A percentile compares a stretch with the other conserved stretches of the same genome.
Conservation (phyloP, 2,113 vertebrate genomes). For the Megatriorchis doriae region DNA sequence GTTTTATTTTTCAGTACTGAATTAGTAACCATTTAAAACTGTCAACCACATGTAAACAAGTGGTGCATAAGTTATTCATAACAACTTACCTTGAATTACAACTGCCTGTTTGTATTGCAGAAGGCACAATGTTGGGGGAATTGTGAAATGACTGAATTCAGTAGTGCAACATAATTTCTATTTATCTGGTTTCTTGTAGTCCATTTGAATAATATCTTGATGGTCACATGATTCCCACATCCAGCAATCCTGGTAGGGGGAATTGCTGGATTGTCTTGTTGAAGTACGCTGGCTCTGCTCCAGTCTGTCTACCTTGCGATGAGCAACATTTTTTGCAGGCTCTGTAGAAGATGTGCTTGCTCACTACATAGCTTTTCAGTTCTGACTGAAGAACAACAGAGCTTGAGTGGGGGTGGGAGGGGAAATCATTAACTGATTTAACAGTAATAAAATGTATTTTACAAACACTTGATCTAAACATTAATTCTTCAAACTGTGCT, state of each 20-base stretch:
- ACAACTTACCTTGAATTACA: conserved; percentile 8
- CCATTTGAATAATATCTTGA: background rate
- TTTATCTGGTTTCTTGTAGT: background rate
- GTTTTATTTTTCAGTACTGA: conserved; percentile 34
- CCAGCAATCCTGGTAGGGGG: fast-evolving
- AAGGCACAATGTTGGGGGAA: background rate
- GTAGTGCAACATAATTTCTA: background rate
- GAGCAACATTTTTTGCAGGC: background rate
- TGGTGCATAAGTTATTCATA: background rate
- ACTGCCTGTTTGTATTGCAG: background rate
- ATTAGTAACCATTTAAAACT: conserved; percentile 45
- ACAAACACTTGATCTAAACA: background rate
- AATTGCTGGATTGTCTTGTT: background rate
- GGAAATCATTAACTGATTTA: background rate
- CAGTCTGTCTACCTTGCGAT: background rate
- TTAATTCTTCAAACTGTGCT: background rate
- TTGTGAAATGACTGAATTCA: background rate
- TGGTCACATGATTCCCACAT: background rate
- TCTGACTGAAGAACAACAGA: background rate
- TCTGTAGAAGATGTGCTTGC: background rate
- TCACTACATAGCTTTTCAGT: background rate
- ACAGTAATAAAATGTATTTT: background rate
- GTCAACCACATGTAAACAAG: conserved; percentile 33
- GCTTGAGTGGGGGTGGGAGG: background rate
- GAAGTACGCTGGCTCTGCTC: background rate